A percentile compares a stretch with the other conserved stretches of the same genome.
These are phyloP conservation scores for Hippocampus abdominalis DNA, from an alignment of 2,113 vertebrate species.

Conservation along the genomic window DNA sequence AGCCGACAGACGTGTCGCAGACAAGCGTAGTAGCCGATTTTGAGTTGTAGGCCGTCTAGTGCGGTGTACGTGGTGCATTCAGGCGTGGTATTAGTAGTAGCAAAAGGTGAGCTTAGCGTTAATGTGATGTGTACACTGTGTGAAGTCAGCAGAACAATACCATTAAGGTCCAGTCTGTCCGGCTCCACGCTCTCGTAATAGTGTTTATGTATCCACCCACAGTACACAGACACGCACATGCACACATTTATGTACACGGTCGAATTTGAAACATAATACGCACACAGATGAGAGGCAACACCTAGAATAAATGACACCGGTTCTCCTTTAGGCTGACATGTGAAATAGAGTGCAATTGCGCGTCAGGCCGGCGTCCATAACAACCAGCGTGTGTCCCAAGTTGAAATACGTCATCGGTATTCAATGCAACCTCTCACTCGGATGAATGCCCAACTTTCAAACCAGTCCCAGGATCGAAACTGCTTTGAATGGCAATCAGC, in stretches of 20 bases:
- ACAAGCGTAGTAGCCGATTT: too few species aligned
- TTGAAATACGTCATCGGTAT: neutral
- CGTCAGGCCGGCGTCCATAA: neutral
- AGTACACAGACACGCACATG: neutral
- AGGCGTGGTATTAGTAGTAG: slow-evolving; percentile 21
- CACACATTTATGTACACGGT: neutral
- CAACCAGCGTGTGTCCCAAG: neutral
- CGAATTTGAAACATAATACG: neutral
- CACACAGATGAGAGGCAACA: neutral
- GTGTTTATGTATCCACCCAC: neutral
- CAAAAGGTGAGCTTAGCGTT: slow-evolving; percentile 36
- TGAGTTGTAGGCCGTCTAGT: neutral
- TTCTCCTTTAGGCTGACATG: neutral
- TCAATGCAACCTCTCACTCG: neutral
- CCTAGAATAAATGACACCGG: neutral
- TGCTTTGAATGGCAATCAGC: neutral
- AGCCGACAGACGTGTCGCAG: too few species aligned
- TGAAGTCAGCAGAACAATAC: slow-evolving; percentile 49
- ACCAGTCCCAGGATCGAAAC: neutral
- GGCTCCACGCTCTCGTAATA: slow-evolving; percentile 36
- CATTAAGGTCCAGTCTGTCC: slow-evolving; percentile 48
- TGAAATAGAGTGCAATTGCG: neutral
- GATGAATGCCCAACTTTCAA: neutral
- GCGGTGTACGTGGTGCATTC: neutral
- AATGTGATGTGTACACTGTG: slow-evolving; percentile 42